Evolutionary conservation across 2,888 invertebrate genomes (phyloP).

Genomic region (Rhodophaea formosa): DNA sequence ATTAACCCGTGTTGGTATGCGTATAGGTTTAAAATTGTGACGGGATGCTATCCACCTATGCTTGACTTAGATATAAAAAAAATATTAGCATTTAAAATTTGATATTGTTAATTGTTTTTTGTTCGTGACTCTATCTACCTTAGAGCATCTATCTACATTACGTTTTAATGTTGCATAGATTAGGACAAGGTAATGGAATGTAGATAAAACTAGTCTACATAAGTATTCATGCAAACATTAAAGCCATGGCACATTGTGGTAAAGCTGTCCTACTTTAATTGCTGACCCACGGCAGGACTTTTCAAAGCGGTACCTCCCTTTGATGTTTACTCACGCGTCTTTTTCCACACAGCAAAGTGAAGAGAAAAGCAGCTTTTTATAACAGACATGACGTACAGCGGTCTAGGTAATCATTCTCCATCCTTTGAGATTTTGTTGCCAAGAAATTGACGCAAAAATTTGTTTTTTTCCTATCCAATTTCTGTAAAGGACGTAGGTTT

Average conservation of each 20-base stretch:
- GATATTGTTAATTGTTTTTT: background rate
- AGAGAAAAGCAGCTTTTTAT: slow-evolving; percentile 24
- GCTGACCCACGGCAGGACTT: slow-evolving; percentile 24
- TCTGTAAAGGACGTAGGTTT: background rate
- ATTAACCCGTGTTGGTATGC: too few species aligned
- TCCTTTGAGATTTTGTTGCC: background rate
- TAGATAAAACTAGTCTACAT: background rate
- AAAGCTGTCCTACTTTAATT: slow-evolving; percentile 7
- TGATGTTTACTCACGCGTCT: slow-evolving; percentile 25
- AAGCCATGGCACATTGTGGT: background rate
- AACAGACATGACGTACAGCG: slow-evolving; percentile 5
- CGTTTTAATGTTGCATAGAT: background rate
- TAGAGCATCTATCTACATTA: too few species aligned
- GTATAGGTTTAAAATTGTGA: too few species aligned
- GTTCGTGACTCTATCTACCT: too few species aligned
- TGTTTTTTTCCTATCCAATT: background rate
- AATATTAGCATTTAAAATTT: background rate
- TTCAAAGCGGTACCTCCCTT: slow-evolving; percentile 25
- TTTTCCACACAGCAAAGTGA: slow-evolving; percentile 21
- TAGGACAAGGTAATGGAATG: background rate
- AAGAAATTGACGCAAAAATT: background rate
- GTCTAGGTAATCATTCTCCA: background rate
- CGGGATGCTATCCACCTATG: too few species aligned
- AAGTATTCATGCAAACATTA: background rate
- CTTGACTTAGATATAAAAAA: too few species aligned